Conservation (phyloP, 2,113 vertebrate genomes). For the Dicerorhinus sumatrensis region DNA sequence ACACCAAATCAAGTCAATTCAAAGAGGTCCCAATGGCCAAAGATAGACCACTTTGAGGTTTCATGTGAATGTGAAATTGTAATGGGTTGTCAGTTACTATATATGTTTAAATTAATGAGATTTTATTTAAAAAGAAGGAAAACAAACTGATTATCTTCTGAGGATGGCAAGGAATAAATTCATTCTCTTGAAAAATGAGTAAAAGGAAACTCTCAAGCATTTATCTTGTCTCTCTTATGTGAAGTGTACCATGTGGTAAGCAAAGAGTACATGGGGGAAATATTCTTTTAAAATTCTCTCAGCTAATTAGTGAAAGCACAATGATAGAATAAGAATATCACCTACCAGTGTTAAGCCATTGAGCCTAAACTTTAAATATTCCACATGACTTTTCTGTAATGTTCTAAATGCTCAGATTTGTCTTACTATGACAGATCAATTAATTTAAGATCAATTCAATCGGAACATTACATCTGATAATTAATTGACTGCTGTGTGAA, state of each 20-base stretch:
- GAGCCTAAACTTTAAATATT: neutral
- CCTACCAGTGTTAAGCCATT: neutral
- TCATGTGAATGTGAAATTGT: neutral
- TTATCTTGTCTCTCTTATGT: neutral
- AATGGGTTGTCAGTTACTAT: neutral
- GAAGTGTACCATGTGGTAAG: neutral
- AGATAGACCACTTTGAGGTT: neutral
- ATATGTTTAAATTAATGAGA: neutral
- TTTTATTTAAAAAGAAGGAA: neutral
- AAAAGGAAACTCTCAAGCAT: neutral
- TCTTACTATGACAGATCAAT: neutral
- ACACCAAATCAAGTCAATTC: neutral
- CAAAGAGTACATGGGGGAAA: neutral
- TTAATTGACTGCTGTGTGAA: neutral
- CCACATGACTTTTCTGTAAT: neutral
- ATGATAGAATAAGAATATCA: neutral
- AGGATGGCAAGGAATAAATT: neutral
- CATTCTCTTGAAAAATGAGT: neutral
- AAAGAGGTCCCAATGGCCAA: neutral
- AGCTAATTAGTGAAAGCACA: neutral
- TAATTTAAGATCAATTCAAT: neutral
- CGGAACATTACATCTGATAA: neutral
- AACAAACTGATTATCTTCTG: neutral
- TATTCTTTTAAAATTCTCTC: neutral
- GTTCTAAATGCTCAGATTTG: neutral